Evolutionary conservation across 2,113 vertebrate species (phyloP), one percentile per base, ranked within the genome.

Genomic region (Calyptommatus sinebrachiatus): DNA sequence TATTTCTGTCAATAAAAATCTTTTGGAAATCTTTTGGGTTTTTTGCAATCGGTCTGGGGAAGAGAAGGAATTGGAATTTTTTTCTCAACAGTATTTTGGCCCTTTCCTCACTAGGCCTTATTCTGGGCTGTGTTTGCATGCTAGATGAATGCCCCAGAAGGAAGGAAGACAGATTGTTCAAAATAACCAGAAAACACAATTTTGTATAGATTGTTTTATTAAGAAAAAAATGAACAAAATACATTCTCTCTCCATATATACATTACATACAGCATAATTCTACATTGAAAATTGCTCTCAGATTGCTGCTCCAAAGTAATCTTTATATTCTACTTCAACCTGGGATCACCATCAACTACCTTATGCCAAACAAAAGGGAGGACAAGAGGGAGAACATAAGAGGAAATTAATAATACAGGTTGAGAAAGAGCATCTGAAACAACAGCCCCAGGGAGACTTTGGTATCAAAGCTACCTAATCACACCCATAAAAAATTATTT

Each of bases 231-330:
- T 97, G 95, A 97, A 97, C 95, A 99, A 99, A 99, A 99, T 99
- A 99, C 98, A 99, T 96, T 97, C 97, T 99, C 96, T 97, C 96
- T 98, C 96, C 94, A 90, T 99, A 98, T 99, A 91, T 97, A 99
- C 97, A 98, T 95, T 98, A 98, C 96, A 97, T 98, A 99, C 97
- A 99, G 94, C 92, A 73, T 94, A 96, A 94, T 95, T 95, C 96
- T 96, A 95, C 94, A 96, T 89, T 83, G 93, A 91, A 75, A 86
- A 80, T 74, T 94, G 92, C 88, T 96, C 87, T 96, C 81, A 88
- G 89, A 63, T 90, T 89, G 94, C 93, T 96, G 94, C 93, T 96
- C 95, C 95, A 96, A 94, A 96, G 93, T 87, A 93, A 94, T 94
- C 90, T 89, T 94, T 86, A 91, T 81, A 84, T 62, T 91, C 84